Percentiles rank a stretch among this genome's conserved stretches.
These are phyloP conservation scores for Bambusicola thoracicus DNA, from an alignment of 2,113 vertebrate species.

Conservation along the genomic window DNA sequence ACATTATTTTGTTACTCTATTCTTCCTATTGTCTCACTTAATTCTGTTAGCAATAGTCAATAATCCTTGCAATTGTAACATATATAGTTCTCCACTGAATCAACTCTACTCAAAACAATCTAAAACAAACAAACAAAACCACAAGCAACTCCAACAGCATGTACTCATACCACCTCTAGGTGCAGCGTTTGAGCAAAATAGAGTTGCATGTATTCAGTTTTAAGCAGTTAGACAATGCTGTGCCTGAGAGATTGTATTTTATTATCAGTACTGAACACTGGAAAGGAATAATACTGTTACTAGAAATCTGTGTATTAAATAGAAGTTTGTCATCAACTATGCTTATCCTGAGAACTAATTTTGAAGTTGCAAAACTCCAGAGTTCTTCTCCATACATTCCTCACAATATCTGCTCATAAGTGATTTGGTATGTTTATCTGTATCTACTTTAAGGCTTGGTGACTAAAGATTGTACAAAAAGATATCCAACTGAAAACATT, in stretches of 20 bases:
- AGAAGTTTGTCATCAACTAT: not conserved
- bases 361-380: not conserved
- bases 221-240: not conserved
- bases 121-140: not conserved
- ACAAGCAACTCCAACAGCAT: too few relatives aligned
- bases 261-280: not conserved
- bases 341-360: not conserved
- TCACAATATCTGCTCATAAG: not conserved
- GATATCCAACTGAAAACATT: not conserved
- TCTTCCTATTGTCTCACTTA: not conserved
- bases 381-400: not conserved
- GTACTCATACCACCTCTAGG: rapidly evolving
- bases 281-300: not conserved
- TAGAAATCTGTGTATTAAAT: not conserved
- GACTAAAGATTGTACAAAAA: not conserved
- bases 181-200: not conserved
- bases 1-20: not conserved
- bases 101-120: not conserved
- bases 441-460: not conserved
- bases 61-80: not conserved
- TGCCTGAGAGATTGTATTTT: not conserved
- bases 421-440: not conserved
- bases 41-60: not conserved
- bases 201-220: not conserved
- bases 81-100: not conserved